Evolutionary conservation across 1,140 invertebrate species (phyloP), one percentile per base, ranked within the genome.

Genomic region (Brachionus plicatilis): DNA sequence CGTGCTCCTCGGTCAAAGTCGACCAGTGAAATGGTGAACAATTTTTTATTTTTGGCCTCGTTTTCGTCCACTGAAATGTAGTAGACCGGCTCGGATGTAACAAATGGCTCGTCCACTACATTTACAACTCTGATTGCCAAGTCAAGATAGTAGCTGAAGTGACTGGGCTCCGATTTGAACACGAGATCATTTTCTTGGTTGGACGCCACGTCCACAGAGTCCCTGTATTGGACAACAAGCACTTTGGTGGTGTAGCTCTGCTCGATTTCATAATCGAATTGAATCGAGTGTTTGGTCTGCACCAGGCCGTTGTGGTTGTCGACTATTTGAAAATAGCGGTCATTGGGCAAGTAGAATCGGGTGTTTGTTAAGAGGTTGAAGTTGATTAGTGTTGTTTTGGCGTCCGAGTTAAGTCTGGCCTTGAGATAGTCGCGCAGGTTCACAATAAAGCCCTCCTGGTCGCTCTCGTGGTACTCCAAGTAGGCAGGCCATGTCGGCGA

Each of bases 251-350:
- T 65, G 33, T 82, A 82, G 41, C 33, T 33, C 17, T 45, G 37
- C 11, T 82, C 37, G 3, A 82, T 68, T 37, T 82, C 79, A 66
- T 65, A 82, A n/a, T 82, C 79, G 17, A 82, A 82, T 68, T 82
- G 79, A 29, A 82, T 82, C 79, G 53, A 45, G 37, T 60, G 41
- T 12, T 65, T 82, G 5, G 37, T 82, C 53, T 65, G 79, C 11
- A 68, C 79, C 0, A 80, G 45, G 7, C 50, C 50, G n/a, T 80
- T 65, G 45, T 37, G 56, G n/a, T 80, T 65, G 50, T 80, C 76
- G 9, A 17, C 41, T 60, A 80, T 80, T 33, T 80, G 56, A 41
- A 80, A 80, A 7, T 17, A 41, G 8, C 29, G 43, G n/a, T 80
- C 68, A 24, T 43, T 72, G 41, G 8, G 41, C 4, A 72, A 2